Evolutionary conservation across 2,113 vertebrate species (phyloP), one percentile per base, ranked within the genome.

Genomic region (Amazona guildingii): DNA sequence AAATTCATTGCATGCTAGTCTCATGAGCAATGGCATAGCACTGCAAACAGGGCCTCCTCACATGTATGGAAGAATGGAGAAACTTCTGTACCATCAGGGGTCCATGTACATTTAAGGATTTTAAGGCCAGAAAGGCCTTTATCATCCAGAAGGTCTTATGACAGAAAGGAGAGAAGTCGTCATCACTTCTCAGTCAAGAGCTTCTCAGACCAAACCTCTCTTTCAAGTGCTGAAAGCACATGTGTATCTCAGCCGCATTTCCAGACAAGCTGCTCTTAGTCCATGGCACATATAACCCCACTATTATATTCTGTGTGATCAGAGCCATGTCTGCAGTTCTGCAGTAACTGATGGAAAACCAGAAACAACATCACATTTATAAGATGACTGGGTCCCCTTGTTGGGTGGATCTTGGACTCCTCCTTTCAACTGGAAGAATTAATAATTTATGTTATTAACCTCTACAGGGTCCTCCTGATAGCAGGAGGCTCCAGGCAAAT

Each of bases 1-100:
- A 63, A 63, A 85, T 37, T 77, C 62, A 59, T 19, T 37, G n/a
- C 33, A 27, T 41, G 18, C 4, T 72, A 41, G 18, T 77, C 27
- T 77, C 52, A 63, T 2, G 10, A 72, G 10, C 8, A 81, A 46
- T 31, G 33, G 29, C 8, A 77, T 67, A 63, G 17, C 41, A 43
- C 55, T 18, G 14, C 57, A 84, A 57, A 62, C 33, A 48, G 61
- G 64, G 14, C 19, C 10, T 70, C 19, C 51, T 54, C 2, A 0
- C 31, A 61, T 43, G 14, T 81, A 25, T 37, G 33, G 41, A 76
- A 54, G 51, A 57, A 76, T 31, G 31, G 12, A 81, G 46, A 91
- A 72, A 61, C 1, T 0, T n/a, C 18, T 63, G n/a, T 69, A 39
- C 52, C 13, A 20, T 64, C 1, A 1, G 5, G 6, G 3, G 12